phyloP scores from a whole-genome alignment of 2,888 invertebrate species.

The Cataglyphis livida region DNA sequence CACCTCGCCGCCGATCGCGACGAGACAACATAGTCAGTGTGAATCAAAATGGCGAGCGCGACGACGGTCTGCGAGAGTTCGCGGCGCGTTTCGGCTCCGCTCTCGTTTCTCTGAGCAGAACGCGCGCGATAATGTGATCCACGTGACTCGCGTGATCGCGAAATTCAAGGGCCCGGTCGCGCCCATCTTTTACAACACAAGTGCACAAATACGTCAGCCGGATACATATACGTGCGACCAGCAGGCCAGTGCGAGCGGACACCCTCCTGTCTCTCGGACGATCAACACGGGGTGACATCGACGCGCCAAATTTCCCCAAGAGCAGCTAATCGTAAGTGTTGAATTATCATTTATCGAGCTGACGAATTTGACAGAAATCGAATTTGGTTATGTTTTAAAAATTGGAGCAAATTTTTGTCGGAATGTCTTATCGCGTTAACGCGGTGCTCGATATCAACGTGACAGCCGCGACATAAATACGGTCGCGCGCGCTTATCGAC shows the following conservation, averaged over 20 bases:
- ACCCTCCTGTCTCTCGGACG: slow-evolving; percentile 36
- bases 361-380: not conserved
- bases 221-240: not conserved
- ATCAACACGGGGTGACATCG: slow-evolving; percentile 62
- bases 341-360: not conserved
- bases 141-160: slow-evolving; percentile 56
- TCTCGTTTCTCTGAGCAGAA: slow-evolving; percentile 54
- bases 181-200: not conserved
- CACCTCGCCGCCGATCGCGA: slow-evolving; percentile 60
- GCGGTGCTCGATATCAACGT: slow-evolving; percentile 33
- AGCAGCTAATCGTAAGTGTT: slow-evolving; percentile 33
- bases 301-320: slow-evolving; percentile 36
- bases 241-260: slow-evolving; percentile 13
- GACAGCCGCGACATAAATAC: slow-evolving; percentile 44
- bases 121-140: slow-evolving; percentile 54
- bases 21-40: slow-evolving; percentile 68
- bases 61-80: slow-evolving; percentile 59
- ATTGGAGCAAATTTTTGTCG: not conserved
- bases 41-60: slow-evolving; percentile 74
- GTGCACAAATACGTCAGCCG: not conserved
- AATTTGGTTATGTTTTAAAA: not conserved
- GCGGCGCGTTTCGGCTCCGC: slow-evolving; percentile 52
- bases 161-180: slow-evolving; percentile 6
- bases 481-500: slow-evolving; percentile 22
- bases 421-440: not conserved